Evolutionary conservation across 2,797 vertebrate genomes (phyloP).

Genomic region (Pteropus rufus): DNA sequence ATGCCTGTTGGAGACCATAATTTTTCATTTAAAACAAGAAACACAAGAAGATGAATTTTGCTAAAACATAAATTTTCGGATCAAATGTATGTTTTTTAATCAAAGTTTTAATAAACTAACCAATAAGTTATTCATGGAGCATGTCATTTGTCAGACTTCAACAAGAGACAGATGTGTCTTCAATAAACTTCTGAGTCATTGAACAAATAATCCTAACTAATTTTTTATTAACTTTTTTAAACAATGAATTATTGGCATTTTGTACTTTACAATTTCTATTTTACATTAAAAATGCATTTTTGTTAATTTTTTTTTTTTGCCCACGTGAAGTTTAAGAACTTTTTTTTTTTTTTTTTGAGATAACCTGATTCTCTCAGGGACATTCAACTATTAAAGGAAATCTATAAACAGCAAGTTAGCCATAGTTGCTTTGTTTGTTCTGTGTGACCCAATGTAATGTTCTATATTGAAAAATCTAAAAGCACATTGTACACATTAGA

Average conservation of each 20-base stretch:
- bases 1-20: not conserved
- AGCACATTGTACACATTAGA: not conserved
- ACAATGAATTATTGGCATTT: not conserved
- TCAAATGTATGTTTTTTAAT: not conserved
- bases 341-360: slow-evolving; percentile 9
- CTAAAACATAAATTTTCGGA: not conserved
- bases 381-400: not conserved
- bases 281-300: not conserved
- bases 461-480: not conserved
- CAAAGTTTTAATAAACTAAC: not conserved
- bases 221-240: not conserved
- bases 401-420: not conserved
- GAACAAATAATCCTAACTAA: not conserved
- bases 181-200: not conserved
- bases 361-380: slow-evolving; percentile 3
- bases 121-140: not conserved
- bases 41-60: not conserved
- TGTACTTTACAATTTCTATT: not conserved
- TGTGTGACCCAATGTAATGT: not conserved
- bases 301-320: not conserved
- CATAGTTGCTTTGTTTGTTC: not conserved
- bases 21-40: slow-evolving; percentile 15
- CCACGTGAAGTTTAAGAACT: not conserved
- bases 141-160: not conserved
- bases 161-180: not conserved